Base-by-base conservation (phyloP, 2,113 vertebrate species). In the Tautogolabrus adspersus region DNA sequence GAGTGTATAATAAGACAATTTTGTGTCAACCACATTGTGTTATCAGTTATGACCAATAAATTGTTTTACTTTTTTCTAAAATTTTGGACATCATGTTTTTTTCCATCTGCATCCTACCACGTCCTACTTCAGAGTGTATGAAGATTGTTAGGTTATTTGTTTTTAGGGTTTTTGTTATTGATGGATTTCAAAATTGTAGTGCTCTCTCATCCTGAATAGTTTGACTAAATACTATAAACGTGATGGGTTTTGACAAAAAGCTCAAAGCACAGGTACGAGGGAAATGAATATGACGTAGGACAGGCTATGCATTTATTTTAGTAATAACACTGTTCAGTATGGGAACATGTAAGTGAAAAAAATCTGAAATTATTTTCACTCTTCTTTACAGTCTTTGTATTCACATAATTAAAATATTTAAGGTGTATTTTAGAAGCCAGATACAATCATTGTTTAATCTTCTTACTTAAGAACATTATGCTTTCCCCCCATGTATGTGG, bases 21-120 rank as follows among this genome's bases (percentile, higher is more conserved):
- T 7, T 59, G 8, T 59, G 26, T 34, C 16, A 30, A 21, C 19
- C 19, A 18, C 42, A 54, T 11, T 72, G 58, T 84, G 16, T 68
- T 65, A 47, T 64, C 1, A 46, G 60, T 51, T 62, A 16, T 64
- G 10, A 79, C 65, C 15, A 91, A 89, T 92, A 90, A 88, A 88
- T 81, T 70, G 8, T 73, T 89, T 72, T 72, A 74, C 71, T 66
- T 73, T 85, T 89, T 81, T 86, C 22, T 64, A 77, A 70, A 47
- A 19, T 38, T 22, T 30, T 57, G 8, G 30, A 18, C 3, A 13
- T 42, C 7, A 51, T 63, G 8, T 57, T 22, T 72, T 5, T 71
- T 58, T 15, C 12, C 10, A 46, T 46, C 44, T 12, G 44, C 44
- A 46, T 34, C 30, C 30, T 15, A 46, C 12, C 3, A 15, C 44